phyloP scores from a whole-genome alignment of 2,888 invertebrate species.

The Sesia apiformis region DNA sequence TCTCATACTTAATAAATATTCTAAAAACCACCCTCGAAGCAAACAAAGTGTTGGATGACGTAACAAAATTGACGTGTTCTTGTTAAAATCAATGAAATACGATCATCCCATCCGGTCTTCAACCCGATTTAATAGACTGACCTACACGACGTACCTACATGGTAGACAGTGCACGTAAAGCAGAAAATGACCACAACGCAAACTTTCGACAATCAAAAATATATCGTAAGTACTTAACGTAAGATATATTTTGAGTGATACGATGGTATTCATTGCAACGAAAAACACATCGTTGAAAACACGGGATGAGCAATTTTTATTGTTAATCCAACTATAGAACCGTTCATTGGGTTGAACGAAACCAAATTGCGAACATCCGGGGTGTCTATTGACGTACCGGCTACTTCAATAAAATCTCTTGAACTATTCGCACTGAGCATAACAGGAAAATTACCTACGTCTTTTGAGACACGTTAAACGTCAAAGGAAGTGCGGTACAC shows the following conservation, averaged over 20 bases:
- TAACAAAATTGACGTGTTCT: constrained; percentile 48
- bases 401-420: constrained; percentile 36
- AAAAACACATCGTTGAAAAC: constrained; percentile 16
- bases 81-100: constrained; percentile 61
- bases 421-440: constrained; percentile 34
- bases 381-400: constrained; percentile 55
- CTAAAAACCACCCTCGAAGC: constrained; percentile 20
- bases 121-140: constrained; percentile 66
- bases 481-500: constrained; percentile 29
- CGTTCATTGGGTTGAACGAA: constrained; percentile 64
- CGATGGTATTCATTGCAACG: background rate
- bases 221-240: constrained; percentile 13
- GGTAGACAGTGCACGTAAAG: background rate
- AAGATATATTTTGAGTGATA: constrained; percentile 6
- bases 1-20: background rate
- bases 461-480: constrained; percentile 22
- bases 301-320: constrained; percentile 69
- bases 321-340: constrained; percentile 61
- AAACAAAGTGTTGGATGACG: constrained; percentile 44
- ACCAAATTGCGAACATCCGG: constrained; percentile 72
- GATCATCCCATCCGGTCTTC: constrained; percentile 58
- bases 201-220: constrained; percentile 4
- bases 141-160: constrained; percentile 49
- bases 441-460: constrained; percentile 48
- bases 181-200: constrained; percentile 17